A percentile compares a stretch with the other conserved stretches of the same genome.
Evolutionary conservation across 2,797 vertebrate genomes (phyloP).

Genomic region (Cichlasoma orientale): DNA sequence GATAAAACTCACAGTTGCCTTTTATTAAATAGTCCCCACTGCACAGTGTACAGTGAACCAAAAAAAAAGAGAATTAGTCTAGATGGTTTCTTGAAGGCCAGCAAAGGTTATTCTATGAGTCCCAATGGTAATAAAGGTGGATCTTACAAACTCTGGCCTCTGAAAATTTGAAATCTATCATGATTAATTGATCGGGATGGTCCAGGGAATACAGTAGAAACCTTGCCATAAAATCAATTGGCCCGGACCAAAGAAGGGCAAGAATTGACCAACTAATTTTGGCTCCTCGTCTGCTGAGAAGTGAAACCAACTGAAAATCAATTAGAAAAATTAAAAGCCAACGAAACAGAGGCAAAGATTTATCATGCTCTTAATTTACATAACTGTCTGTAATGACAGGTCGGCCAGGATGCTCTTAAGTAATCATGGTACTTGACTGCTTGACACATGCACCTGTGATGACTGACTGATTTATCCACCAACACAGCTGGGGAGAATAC

Average conservation of each 20-base stretch:
- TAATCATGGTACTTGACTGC: slow-evolving; percentile 31
- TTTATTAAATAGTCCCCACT: slow-evolving; percentile 11
- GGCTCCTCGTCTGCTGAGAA: slow-evolving; percentile 59
- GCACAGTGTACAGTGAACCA: background rate
- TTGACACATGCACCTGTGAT: slow-evolving; percentile 32
- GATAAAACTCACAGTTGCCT: slow-evolving; percentile 15
- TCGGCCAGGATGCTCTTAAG: slow-evolving; percentile 42
- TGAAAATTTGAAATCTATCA: slow-evolving; percentile 75
- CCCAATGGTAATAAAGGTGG: slow-evolving; percentile 65
- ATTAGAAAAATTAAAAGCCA: slow-evolving; percentile 69
- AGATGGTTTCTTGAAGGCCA: slow-evolving; percentile 46
- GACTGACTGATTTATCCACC: slow-evolving; percentile 40
- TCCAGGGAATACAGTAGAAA: slow-evolving; percentile 65
- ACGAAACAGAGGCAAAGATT: slow-evolving; percentile 45
- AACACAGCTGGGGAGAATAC: slow-evolving; percentile 17
- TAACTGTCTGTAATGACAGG: slow-evolving; percentile 36
- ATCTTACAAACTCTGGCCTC: slow-evolving; percentile 58
- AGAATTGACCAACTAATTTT: slow-evolving; percentile 67
- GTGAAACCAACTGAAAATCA: slow-evolving; percentile 64
- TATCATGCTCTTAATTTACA: slow-evolving; percentile 56
- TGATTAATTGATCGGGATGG: slow-evolving; percentile 75
- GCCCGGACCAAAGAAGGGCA: slow-evolving; percentile 45
- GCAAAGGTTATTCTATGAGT: slow-evolving; percentile 59
- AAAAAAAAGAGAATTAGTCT: slow-evolving; percentile 31
- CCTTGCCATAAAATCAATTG: slow-evolving; percentile 68